A percentile compares a stretch with the other conserved stretches of the same genome.
phyloP scores from a whole-genome alignment of 2,888 invertebrate species.

The Pachycephus smyrnensis region DNA sequence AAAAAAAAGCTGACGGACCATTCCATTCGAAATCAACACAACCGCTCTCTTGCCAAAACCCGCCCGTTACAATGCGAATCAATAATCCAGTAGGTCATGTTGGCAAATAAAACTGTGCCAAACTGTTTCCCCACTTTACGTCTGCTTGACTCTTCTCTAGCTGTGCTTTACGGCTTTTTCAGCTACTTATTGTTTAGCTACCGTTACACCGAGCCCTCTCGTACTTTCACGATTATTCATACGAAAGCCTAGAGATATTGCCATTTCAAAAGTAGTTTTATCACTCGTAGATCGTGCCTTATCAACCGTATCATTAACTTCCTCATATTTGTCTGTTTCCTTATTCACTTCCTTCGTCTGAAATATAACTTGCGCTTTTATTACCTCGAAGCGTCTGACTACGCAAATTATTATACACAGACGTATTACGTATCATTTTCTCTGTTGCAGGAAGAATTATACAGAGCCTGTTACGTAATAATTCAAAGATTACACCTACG shows the following conservation, averaged over 20 bases:
- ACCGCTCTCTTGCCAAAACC: constrained; percentile 49
- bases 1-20: constrained; percentile 14
- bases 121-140: constrained; percentile 18
- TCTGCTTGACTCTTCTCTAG: not conserved
- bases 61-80: constrained; percentile 41
- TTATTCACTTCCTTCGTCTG: no score
- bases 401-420: no score
- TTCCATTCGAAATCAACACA: constrained; percentile 41
- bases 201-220: constrained; percentile 37
- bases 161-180: not conserved
- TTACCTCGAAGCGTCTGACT: no score
- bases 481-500: no score
- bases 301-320: no score
- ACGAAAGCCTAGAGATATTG: not conserved
- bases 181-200: not conserved
- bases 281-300: no score
- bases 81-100: constrained; percentile 60
- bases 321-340: no score
- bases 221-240: not conserved
- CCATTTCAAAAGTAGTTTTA: not conserved
- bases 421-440: no score
- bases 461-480: no score
- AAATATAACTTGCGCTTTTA: no score
- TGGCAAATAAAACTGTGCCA: constrained; percentile 48
- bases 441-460: no score